Conservation (phyloP, 2,888 invertebrate species). For the Agrilus cyanescens region DNA sequence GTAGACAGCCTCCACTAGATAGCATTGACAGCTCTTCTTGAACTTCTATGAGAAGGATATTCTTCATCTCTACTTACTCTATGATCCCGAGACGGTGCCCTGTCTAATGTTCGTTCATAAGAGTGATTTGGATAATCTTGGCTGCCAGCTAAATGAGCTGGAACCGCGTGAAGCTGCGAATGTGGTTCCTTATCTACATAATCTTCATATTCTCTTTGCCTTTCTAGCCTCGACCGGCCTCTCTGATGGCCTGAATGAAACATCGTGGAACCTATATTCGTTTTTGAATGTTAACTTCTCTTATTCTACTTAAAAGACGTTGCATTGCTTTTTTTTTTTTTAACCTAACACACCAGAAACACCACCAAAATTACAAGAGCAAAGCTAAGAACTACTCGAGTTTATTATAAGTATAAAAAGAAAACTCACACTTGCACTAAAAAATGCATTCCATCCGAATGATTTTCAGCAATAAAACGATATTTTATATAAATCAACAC, state of each 20-base stretch:
- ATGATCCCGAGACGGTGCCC: conserved; percentile 26
- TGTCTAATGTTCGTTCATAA: conserved; percentile 23
- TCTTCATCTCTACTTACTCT: conserved; percentile 29
- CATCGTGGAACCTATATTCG: conserved; percentile 28
- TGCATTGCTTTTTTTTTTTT: too few species aligned
- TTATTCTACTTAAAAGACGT: too few species aligned
- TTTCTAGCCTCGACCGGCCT: conserved; percentile 40
- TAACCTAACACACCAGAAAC: too few species aligned
- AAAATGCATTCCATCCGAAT: too few species aligned
- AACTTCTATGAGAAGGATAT: conserved; percentile 41
- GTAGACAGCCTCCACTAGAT: conserved; percentile 50
- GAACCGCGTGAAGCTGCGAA: conserved; percentile 19
- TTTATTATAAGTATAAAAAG: too few species aligned
- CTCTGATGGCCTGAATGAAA: conserved; percentile 36
- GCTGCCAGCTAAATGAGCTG: conserved; percentile 29
- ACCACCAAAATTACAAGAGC: too few species aligned
- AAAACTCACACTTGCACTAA: too few species aligned
- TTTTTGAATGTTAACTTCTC: too few species aligned
- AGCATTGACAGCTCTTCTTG: conserved; percentile 60
- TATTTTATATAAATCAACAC: too few species aligned
- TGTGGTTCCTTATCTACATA: conserved; percentile 31
- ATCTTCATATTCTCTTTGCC: conserved; percentile 44
- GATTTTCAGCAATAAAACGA: too few species aligned
- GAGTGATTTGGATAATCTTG: conserved; percentile 30
- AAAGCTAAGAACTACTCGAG: too few species aligned